phyloP scores from a whole-genome alignment of 2,797 vertebrate genomes.

The Phalanger gymnotis region DNA sequence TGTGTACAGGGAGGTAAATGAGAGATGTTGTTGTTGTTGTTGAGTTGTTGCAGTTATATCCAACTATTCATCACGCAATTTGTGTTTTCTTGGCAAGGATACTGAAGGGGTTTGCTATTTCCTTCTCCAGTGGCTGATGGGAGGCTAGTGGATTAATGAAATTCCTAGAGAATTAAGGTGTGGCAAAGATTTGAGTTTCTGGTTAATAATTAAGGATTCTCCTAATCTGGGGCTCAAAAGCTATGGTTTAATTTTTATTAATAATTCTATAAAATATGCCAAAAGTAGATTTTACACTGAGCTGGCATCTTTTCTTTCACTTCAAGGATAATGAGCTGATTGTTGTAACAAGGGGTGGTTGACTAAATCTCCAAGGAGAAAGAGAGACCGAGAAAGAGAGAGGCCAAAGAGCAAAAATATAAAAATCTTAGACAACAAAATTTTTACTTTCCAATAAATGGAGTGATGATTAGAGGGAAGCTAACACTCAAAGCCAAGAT shows the following conservation, averaged over 20 bases:
- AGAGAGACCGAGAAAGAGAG: background rate
- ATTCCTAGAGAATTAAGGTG: background rate
- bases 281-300: background rate
- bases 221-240: background rate
- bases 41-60: background rate
- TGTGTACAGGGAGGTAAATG: background rate
- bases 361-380: background rate
- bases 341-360: background rate
- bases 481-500: background rate
- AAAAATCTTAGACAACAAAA: background rate
- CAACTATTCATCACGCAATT: background rate
- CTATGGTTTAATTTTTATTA: background rate
- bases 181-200: background rate
- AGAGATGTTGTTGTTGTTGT: background rate
- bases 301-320: background rate
- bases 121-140: background rate
- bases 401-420: background rate
- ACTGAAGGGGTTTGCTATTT: background rate
- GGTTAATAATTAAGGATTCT: background rate
- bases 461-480: background rate
- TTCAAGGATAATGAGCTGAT: background rate
- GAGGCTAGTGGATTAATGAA: background rate
- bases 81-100: background rate
- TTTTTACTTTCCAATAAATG: background rate
- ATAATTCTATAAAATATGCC: background rate